These are phyloP conservation scores for Ectropis grisescens DNA, from an alignment of 1,140 invertebrate species.

Conservation along the genomic window DNA sequence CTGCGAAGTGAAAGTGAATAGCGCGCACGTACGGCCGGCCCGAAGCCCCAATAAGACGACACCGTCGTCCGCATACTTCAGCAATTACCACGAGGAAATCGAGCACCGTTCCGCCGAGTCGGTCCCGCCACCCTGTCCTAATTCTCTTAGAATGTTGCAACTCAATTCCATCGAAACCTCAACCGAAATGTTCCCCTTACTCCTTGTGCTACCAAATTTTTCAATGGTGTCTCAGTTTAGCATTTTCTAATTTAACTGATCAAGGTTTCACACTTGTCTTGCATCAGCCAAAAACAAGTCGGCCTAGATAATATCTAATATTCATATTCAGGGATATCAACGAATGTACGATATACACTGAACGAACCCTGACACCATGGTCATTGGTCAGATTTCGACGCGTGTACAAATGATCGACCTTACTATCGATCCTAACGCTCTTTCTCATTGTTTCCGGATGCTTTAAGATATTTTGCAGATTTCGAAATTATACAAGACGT, in stretches of 20 bases:
- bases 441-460: conserved; percentile 25
- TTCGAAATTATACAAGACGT: too few species aligned
- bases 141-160: too few species aligned
- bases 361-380: conserved; percentile 25
- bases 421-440: conserved; percentile 19
- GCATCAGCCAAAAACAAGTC: not conserved
- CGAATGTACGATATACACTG: conserved; percentile 12
- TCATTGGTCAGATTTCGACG: conserved; percentile 18
- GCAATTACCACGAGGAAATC: conserved; percentile 64
- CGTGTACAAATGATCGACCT: conserved; percentile 16
- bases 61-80: conserved; percentile 60
- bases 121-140: conserved; percentile 25
- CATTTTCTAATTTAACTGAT: too few species aligned
- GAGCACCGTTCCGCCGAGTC: conserved; percentile 35
- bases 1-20: conserved; percentile 63
- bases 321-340: conserved; percentile 20
- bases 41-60: conserved; percentile 64
- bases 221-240: too few species aligned
- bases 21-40: conserved; percentile 44
- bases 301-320: conserved; percentile 8
- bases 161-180: too few species aligned
- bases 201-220: too few species aligned
- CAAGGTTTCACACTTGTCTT: too few species aligned
- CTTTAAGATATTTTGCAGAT: conserved; percentile 7
- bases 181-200: too few species aligned